Conservation (phyloP, 2,797 vertebrate genomes). For the Masticophis lateralis region DNA sequence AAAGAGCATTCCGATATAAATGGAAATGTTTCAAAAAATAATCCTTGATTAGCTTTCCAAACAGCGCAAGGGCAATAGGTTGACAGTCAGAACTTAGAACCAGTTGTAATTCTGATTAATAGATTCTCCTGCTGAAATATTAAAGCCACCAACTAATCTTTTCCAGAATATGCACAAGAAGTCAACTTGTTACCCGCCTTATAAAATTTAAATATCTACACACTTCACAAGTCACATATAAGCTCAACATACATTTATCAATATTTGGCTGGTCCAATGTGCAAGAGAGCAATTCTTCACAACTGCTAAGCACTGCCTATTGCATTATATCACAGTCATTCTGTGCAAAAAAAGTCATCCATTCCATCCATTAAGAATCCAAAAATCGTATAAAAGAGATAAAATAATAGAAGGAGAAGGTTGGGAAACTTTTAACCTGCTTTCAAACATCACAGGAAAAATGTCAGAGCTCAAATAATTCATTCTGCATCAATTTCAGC, state of each 20-base stretch:
- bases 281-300: neutral
- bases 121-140: neutral
- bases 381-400: constrained; percentile 29
- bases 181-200: neutral
- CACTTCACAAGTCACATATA: neutral
- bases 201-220: neutral
- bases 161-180: neutral
- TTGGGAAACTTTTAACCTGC: constrained; percentile 4
- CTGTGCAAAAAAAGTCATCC: neutral
- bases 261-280: rapidly evolving
- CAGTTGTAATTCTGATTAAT: neutral
- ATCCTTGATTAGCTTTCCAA: neutral
- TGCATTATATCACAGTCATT: neutral
- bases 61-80: neutral
- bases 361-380: constrained; percentile 8
- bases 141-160: neutral
- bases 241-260: neutral
- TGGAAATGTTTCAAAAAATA: neutral
- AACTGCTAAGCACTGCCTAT: neutral
- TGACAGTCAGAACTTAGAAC: neutral
- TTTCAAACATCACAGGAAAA: constrained; percentile 44
- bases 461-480: constrained; percentile 11
- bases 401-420: constrained; percentile 27
- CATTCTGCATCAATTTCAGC: neutral
- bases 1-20: neutral